These are phyloP conservation scores for Amblyjoppa proteus DNA, from an alignment of 2,888 invertebrate species.

Conservation along the genomic window DNA sequence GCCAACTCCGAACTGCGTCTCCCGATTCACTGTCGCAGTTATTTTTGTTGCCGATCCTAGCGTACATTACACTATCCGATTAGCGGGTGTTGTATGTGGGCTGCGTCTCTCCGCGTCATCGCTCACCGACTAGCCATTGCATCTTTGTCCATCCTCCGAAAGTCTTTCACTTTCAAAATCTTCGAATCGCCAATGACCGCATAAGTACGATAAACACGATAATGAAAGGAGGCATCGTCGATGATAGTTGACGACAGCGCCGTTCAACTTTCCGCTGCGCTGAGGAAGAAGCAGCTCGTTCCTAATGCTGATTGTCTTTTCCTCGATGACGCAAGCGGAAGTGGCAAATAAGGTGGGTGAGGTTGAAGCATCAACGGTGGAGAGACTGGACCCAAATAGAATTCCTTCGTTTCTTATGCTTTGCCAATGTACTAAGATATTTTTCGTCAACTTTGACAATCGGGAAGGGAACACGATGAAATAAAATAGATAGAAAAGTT, in stretches of 20 bases:
- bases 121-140: not conserved
- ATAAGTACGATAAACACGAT: not conserved
- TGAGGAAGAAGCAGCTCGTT: not conserved
- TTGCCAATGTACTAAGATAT: not conserved
- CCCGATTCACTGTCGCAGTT: conserved; percentile 27
- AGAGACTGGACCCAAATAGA: not conserved
- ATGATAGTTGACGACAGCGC: not conserved
- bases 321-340: conserved; percentile 50
- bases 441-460: not conserved
- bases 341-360: conserved; percentile 10
- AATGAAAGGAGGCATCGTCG: not conserved
- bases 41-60: conserved; percentile 39
- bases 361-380: not conserved
- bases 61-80: not conserved
- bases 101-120: not conserved
- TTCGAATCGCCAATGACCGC: not conserved
- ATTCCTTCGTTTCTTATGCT: conserved; percentile 9
- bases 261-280: not conserved
- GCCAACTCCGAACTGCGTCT: conserved; percentile 14
- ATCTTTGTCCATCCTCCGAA: not conserved
- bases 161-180: not conserved
- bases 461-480: conserved; percentile 2
- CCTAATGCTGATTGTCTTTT: not conserved
- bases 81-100: conserved; percentile 3
- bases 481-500: conserved; percentile 32